Conservation (phyloP, 2,797 vertebrate species). For the Rhinoraja longicauda region DNA sequence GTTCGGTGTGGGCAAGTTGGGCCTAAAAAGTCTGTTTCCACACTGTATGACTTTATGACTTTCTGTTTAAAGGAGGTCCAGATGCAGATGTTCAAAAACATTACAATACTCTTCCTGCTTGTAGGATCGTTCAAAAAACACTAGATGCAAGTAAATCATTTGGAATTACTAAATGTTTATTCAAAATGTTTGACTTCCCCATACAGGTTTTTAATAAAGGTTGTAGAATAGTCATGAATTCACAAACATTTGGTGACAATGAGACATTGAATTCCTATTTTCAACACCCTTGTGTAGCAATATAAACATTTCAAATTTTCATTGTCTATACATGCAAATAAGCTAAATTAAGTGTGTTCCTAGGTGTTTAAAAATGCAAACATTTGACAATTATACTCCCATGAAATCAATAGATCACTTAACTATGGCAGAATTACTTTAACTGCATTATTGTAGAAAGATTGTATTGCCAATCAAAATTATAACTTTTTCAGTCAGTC, state of each 20-base stretch:
- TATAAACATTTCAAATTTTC: not conserved
- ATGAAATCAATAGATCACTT: not conserved
- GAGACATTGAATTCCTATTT: not conserved
- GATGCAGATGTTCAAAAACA: not conserved
- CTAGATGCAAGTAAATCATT: not conserved
- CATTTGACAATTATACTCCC: too few species aligned
- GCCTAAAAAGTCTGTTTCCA: too few species aligned
- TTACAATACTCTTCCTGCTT: not conserved
- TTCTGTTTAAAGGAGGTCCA: too few species aligned
- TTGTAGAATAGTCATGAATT: not conserved
- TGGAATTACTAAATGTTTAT: not conserved
- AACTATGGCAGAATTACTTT: not conserved
- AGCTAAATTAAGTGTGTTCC: not conserved
- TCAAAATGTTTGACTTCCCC: not conserved
- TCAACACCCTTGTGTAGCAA: not conserved
- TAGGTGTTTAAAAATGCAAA: not conserved
- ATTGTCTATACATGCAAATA: not conserved
- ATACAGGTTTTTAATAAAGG: not conserved
- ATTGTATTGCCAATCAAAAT: not conserved
- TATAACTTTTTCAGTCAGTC: not conserved
- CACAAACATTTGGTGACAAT: not conserved
- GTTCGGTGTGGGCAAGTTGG: too few species aligned
- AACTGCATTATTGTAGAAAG: not conserved
- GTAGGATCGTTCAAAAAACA: not conserved
- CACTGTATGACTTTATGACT: too few species aligned